Evolutionary conservation across 2,888 invertebrate genomes (phyloP), one percentile per base, ranked within the genome.

Genomic region (Carterocephalus palaemon): DNA sequence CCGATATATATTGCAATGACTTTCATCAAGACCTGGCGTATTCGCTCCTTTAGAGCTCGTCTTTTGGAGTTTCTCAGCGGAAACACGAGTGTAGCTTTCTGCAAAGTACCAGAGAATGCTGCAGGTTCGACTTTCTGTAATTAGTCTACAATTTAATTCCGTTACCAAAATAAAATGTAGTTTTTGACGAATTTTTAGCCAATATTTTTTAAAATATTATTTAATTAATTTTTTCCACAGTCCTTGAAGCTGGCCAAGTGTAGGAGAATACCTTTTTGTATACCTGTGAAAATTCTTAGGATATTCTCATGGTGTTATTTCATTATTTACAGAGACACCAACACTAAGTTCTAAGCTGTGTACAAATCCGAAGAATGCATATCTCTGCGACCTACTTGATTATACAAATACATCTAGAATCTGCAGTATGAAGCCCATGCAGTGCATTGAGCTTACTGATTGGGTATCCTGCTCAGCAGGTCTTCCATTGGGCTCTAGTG

Each of bases 1-100:
- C 81, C 95, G 39, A 93, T 92, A 77, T 95, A 95, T 75, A 92
- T 93, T 83, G 92, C 94, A 66, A 92, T 95, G 65, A 95, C 95
- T 51, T 91, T 93, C 75, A 81, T 94, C 57, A 95, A 94, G 77
- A 92, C 93, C 68, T 93, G 93, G 92, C 89, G 93, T 42, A 89
- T 95, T 52, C 90, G 91, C 38, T 90, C 91, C 15, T 89, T 94
- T 51, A 89, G 90, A 63, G 89, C 89, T 60, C 92, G 92, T 60
- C 88, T 95, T 34, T 88, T 89, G 22, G 90, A 90, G 59, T 89
- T 89, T 56, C 66, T 90, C 34, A 83, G 76, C 39, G 89, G 89
- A 38, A 88, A 89, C 46, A 85, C 89, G 4, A 90, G 89, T 71
- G 86, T 90, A 24, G 88, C 89, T 1, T 90, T 90, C 56, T 90